Evolutionary conservation across 2,888 invertebrate species (phyloP).

Genomic region (Zygothrica quintamaculata): DNA sequence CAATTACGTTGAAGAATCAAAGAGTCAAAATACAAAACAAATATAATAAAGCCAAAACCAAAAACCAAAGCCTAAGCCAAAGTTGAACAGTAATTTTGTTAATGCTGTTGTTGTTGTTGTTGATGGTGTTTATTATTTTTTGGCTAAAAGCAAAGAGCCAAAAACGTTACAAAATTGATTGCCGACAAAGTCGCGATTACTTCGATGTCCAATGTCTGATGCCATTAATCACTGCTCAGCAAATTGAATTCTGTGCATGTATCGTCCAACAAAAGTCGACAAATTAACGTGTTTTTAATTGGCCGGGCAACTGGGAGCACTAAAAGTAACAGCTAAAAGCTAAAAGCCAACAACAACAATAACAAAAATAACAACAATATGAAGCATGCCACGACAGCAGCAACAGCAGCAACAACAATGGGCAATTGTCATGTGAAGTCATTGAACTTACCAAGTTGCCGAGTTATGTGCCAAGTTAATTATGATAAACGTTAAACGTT

Average conservation of each 20-base stretch:
- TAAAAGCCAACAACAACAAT: conserved; percentile 28
- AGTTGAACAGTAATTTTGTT: conserved; percentile 2
- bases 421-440: conserved; percentile 61
- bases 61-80: conserved; percentile 3
- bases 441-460: conserved; percentile 53
- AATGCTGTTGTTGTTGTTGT: too few species aligned
- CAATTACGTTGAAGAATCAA: conserved; percentile 39
- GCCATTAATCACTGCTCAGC: conserved; percentile 65
- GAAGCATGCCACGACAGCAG: conserved; percentile 37
- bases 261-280: conserved; percentile 59
- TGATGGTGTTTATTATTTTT: background rate
- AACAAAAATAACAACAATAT: conserved; percentile 27
- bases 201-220: conserved; percentile 12
- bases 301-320: conserved; percentile 47
- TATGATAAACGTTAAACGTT: conserved; percentile 47
- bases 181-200: conserved; percentile 39
- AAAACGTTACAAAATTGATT: conserved; percentile 51
- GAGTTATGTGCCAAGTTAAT: conserved; percentile 54
- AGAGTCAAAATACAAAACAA: conserved; percentile 30
- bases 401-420: conserved; percentile 46
- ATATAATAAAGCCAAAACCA: conserved; percentile 1
- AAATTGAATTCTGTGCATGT: conserved; percentile 68
- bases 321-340: conserved; percentile 54
- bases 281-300: conserved; percentile 77
- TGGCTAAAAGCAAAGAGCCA: conserved; percentile 20